Evolutionary conservation across 2,888 invertebrate species (phyloP).

Genomic region (Gnatocerus cornutus): DNA sequence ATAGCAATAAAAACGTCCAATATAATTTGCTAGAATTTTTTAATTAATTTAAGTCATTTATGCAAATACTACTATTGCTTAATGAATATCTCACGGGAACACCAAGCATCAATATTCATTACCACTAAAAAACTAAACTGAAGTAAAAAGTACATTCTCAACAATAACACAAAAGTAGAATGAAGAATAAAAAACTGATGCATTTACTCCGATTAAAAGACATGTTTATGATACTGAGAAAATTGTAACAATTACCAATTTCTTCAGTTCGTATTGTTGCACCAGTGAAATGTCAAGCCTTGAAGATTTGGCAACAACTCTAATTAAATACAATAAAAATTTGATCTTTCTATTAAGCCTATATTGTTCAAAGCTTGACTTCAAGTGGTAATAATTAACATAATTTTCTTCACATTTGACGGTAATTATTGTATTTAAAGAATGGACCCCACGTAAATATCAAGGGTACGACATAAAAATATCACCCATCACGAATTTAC

Average conservation of each 20-base stretch:
- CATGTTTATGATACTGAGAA: constrained; percentile 30
- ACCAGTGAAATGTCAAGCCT: not conserved
- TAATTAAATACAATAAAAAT: constrained; percentile 17
- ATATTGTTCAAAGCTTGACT: constrained; percentile 10
- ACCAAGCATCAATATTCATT: not conserved
- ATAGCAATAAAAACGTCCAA: not conserved
- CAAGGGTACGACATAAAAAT: constrained; percentile 34
- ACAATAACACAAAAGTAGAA: too few species aligned
- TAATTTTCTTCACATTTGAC: constrained; percentile 10
- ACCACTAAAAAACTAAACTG: too few species aligned
- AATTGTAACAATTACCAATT: constrained; percentile 19
- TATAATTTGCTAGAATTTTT: not conserved
- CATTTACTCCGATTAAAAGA: too few species aligned
- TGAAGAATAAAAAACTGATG: constrained; percentile 1
- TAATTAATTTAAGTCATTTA: too few species aligned
- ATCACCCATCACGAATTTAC: constrained; percentile 32
- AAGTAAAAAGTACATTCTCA: too few species aligned
- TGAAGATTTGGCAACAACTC: constrained; percentile 7
- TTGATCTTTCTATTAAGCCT: constrained; percentile 16
- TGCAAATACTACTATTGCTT: too few species aligned
- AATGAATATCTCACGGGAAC: not conserved
- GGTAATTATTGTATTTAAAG: constrained; percentile 20
- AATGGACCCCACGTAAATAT: constrained; percentile 26
- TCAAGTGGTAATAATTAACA: constrained; percentile 12
- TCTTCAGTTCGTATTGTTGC: constrained; percentile 13